phyloP scores from a whole-genome alignment of 1,140 invertebrate species.

The Bactericera cockerelli region DNA sequence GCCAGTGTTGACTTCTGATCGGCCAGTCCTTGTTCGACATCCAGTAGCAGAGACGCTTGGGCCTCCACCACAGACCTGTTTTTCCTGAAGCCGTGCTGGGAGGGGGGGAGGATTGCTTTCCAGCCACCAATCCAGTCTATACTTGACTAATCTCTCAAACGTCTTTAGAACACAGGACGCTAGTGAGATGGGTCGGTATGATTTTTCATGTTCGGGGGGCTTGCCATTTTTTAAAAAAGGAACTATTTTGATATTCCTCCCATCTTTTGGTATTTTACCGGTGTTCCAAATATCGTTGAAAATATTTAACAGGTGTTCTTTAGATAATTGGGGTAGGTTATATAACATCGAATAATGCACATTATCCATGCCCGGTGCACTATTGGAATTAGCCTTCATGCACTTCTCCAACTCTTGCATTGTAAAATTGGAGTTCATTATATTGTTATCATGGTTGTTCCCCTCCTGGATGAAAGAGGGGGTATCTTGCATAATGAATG shows the following conservation, averaged over 20 bases:
- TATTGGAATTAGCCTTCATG: no score
- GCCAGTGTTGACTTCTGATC: neutral
- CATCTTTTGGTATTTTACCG: neutral
- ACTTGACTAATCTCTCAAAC: neutral
- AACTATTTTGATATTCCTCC: neutral
- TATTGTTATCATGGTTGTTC: no score
- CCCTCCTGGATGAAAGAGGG: no score
- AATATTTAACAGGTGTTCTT: neutral
- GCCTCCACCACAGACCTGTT: neutral
- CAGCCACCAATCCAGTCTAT: neutral
- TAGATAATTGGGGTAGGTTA: no score
- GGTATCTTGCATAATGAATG: no score
- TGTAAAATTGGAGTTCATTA: no score
- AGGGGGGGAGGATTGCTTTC: neutral
- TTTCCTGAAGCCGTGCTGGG: neutral
- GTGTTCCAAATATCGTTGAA: no score
- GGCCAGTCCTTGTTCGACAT: neutral
- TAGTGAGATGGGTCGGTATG: neutral
- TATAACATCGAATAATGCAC: no score
- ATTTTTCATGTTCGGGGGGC: neutral
- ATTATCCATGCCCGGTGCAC: no score
- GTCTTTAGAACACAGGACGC: no score
- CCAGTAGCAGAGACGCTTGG: neutral
- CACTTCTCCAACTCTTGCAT: no score
- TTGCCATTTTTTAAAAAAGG: neutral